These are phyloP conservation scores for Rugalucina vietnamica DNA, from an alignment of 2,888 invertebrate genomes.

Conservation along the genomic window DNA sequence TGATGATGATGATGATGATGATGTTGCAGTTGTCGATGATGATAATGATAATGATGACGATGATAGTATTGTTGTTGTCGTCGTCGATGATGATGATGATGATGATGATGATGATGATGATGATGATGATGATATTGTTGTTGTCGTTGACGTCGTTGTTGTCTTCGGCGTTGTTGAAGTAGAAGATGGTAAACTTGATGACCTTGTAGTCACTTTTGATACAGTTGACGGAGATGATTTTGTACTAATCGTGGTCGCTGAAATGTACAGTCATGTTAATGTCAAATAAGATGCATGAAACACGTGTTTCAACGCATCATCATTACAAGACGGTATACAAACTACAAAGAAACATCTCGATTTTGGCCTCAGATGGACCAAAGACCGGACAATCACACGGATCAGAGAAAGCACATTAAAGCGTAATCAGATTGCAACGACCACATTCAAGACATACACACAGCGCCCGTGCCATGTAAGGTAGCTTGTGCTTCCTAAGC, in stretches of 20 bases:
- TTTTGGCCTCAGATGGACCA: too few species aligned
- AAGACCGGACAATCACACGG: too few species aligned
- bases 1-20: neutral
- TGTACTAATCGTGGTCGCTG: constrained; percentile 14
- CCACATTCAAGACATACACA: too few species aligned
- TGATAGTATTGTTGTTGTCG: neutral
- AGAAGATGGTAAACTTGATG: neutral
- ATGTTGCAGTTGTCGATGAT: neutral
- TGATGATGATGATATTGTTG: neutral
- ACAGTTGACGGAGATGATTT: constrained; percentile 8
- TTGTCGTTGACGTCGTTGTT: neutral
- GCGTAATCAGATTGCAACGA: too few species aligned
- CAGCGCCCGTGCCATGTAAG: too few species aligned
- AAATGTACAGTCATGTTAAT: too few species aligned
- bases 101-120: constrained; percentile 2
- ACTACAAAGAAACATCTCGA: too few species aligned
- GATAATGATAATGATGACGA: neutral
- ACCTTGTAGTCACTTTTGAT: neutral
- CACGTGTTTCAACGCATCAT: too few species aligned
- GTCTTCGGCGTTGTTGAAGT: neutral
- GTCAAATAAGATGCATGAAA: too few species aligned
- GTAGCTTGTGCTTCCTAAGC: too few species aligned
- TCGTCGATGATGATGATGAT: neutral
- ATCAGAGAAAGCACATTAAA: too few species aligned
- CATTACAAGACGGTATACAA: too few species aligned